phyloP scores from a whole-genome alignment of 37 sponge, comb jelly and placozoan species.

The Spongilla lacustris region DNA sequence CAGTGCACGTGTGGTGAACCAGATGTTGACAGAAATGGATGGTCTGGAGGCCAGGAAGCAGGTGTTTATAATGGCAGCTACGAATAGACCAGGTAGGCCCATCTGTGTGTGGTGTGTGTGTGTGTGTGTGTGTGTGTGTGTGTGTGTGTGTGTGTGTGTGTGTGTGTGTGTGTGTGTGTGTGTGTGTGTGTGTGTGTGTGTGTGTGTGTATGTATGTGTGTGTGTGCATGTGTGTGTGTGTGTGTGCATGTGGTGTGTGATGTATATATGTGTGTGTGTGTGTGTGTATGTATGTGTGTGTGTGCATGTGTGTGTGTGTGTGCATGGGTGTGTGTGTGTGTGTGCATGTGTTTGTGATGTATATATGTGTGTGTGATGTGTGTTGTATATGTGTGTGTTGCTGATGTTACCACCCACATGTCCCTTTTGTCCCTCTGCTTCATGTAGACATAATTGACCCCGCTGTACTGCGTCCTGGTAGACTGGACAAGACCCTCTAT shows the following conservation, averaged over 20 bases:
- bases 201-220: constrained; percentile 10
- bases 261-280: constrained; percentile 2
- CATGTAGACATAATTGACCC: constrained; percentile 94
- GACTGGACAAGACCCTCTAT: constrained; percentile 93
- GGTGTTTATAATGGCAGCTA: constrained; percentile 96
- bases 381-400: constrained; percentile 19
- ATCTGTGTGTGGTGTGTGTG: background rate
- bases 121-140: constrained; percentile 13
- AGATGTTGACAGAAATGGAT: constrained; percentile 99
- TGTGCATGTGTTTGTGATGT: constrained; percentile 34
- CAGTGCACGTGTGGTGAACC: constrained; percentile 96
- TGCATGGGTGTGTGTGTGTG: background rate
- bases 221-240: background rate
- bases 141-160: constrained; percentile 17
- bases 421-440: too few species aligned
- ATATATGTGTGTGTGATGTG: too few species aligned
- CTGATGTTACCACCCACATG: too few species aligned
- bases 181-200: constrained; percentile 31
- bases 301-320: constrained; percentile 22
- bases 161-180: constrained; percentile 1
- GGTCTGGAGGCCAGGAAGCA: constrained; percentile 89
- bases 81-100: constrained; percentile 87
- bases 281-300: background rate
- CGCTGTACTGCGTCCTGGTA: constrained; percentile 94
- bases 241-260: constrained; percentile 19